A percentile compares a stretch with the other conserved stretches of the same genome.
Evolutionary conservation across 2,113 vertebrate genomes (phyloP).

Genomic region (Dermatemys mawii): DNA sequence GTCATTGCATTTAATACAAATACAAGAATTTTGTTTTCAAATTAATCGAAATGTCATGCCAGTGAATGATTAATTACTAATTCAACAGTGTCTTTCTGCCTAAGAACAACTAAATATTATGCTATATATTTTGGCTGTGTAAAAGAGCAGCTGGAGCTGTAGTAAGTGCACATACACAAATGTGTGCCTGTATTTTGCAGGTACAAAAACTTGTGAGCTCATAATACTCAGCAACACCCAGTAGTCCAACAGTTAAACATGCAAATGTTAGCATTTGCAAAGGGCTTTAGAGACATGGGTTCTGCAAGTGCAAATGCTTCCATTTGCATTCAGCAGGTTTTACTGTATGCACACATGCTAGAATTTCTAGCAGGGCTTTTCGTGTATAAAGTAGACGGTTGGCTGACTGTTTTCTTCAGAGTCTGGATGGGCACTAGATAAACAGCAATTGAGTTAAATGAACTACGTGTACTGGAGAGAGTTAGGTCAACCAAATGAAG

Average conservation of each 20-base stretch:
- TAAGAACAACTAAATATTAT: not conserved
- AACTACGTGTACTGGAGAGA: not conserved
- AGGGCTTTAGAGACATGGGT: not conserved
- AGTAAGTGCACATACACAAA: not conserved
- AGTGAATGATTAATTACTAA: not conserved
- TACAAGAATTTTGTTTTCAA: not conserved
- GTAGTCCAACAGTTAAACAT: not conserved
- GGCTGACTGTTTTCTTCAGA: not conserved
- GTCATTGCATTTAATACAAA: not conserved
- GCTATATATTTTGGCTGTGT: not conserved
- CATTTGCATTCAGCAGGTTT: not conserved
- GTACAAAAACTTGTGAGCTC: not conserved
- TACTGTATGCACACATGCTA: not conserved
- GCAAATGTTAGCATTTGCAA: not conserved
- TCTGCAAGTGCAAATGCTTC: not conserved
- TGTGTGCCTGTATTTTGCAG: not conserved
- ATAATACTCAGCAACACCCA: not conserved
- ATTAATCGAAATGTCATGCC: not conserved
- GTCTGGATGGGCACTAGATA: not conserved
- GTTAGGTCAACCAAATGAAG: not conserved
- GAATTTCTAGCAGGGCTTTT: not conserved
- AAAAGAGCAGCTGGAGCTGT: not conserved
- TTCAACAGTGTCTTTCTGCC: not conserved
- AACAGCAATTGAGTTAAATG: not conserved
- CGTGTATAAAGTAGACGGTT: rapidly evolving